A percentile compares a stretch with the other conserved stretches of the same genome.
These are phyloP conservation scores for Vulpes lagopus DNA, from an alignment of 2,113 vertebrate genomes.

Conservation along the genomic window DNA sequence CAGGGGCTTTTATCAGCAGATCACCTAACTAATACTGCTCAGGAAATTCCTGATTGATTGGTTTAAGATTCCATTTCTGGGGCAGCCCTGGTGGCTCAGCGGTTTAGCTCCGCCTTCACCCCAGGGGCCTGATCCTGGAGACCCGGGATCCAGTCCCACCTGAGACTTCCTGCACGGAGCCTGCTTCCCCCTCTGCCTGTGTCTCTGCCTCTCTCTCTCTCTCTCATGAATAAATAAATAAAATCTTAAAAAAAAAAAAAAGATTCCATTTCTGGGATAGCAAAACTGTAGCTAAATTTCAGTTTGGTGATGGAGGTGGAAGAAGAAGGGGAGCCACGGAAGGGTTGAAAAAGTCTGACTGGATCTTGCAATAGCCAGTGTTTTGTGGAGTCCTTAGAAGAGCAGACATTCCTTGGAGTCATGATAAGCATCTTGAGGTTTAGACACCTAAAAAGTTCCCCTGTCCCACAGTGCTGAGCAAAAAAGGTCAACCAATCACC, in stretches of 20 bases:
- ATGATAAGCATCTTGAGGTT: background rate
- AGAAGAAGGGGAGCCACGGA: background rate
- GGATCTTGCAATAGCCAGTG: background rate
- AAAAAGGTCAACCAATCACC: background rate
- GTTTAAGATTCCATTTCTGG: background rate
- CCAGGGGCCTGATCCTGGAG: too few species aligned
- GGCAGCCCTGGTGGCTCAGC: too few species aligned
- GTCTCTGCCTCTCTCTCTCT: too few species aligned
- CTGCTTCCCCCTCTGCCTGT: too few species aligned
- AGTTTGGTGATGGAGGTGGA: background rate
- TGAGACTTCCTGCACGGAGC: too few species aligned
- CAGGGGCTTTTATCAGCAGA: background rate
- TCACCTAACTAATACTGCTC: background rate
- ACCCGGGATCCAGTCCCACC: too few species aligned
- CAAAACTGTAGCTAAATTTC: background rate
- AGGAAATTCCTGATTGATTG: background rate
- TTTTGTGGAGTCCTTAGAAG: background rate
- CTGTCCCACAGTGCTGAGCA: background rate
- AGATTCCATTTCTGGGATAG: background rate
- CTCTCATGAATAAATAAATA: too few species aligned
- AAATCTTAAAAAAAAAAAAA: too few species aligned
- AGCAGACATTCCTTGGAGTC: background rate
- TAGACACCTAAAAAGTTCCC: background rate
- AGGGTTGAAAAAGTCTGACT: background rate
- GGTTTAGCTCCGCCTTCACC: too few species aligned